Evolutionary conservation across 2,113 vertebrate genomes (phyloP).

Genomic region (Ptilonorhynchus violaceus): DNA sequence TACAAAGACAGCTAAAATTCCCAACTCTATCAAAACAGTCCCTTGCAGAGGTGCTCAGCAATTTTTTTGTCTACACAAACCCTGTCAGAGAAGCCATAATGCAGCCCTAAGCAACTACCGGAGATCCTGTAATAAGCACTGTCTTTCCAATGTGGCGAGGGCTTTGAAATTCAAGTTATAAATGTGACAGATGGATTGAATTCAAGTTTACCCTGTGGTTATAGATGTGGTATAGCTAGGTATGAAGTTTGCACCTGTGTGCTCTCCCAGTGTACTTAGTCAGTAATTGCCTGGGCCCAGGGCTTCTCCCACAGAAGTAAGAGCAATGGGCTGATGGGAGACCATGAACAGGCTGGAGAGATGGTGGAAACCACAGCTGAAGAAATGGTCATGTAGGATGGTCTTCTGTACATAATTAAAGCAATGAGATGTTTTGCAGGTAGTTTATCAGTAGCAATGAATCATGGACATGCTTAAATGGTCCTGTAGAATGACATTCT

Average conservation of each 20-base stretch:
- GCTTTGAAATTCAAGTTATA: neutral
- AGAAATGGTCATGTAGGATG: neutral
- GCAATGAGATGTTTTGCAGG: neutral
- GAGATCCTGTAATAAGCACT: neutral
- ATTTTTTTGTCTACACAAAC: neutral
- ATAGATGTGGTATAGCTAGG: neutral
- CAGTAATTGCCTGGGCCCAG: neutral
- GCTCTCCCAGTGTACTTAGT: neutral
- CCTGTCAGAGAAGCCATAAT: neutral
- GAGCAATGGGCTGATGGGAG: neutral
- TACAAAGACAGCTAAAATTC: slow-evolving; percentile 7
- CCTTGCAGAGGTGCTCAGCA: neutral
- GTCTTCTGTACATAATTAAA: neutral
- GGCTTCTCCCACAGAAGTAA: neutral
- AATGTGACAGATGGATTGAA: neutral
- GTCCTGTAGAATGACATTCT: neutral
- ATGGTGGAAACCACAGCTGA: neutral
- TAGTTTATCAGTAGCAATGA: neutral
- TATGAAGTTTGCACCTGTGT: neutral
- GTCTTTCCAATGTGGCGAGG: neutral
- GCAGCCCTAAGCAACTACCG: neutral
- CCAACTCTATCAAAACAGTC: slow-evolving; percentile 5
- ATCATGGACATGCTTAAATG: neutral
- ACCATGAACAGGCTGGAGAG: neutral
- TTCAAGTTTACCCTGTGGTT: neutral